phyloP scores from a whole-genome alignment of 2,797 vertebrate genomes.

The Tiaroga cobitis region DNA sequence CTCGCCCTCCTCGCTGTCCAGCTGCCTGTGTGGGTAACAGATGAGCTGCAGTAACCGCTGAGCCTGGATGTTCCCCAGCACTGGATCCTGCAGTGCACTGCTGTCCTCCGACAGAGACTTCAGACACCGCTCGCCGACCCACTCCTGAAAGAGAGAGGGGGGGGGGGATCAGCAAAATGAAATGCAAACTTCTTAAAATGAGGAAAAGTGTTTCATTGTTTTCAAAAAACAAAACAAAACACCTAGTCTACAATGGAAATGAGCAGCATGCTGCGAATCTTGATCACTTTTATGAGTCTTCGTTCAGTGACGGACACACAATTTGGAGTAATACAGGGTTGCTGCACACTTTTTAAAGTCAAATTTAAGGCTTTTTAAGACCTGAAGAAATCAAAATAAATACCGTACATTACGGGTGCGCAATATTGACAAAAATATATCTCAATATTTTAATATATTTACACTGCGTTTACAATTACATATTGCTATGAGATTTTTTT shows the following conservation, averaged over 20 bases:
- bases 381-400: too few species aligned
- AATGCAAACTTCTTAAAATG: not conserved
- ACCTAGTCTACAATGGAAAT: not conserved
- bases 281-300: not conserved
- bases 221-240: not conserved
- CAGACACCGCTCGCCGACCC: slow-evolving; percentile 97
- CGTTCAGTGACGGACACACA: not conserved
- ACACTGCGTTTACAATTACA: too few species aligned
- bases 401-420: too few species aligned
- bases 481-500: too few species aligned
- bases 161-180: not conserved
- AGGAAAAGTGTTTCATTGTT: too few species aligned
- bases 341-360: too few species aligned
- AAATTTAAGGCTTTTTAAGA: too few species aligned
- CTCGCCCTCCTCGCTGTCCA: slow-evolving; percentile 95
- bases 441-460: too few species aligned
- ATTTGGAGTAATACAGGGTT: not conserved
- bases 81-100: slow-evolving; percentile 96
- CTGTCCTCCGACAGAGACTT: slow-evolving; percentile 98
- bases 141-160: slow-evolving; percentile 90
- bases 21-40: slow-evolving; percentile 95
- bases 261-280: not conserved
- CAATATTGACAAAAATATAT: too few species aligned
- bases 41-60: slow-evolving; percentile 97
- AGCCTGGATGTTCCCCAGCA: slow-evolving; percentile 96